Evolutionary conservation across 2,797 vertebrate species (phyloP).

Genomic region (Scarus forsteni): DNA sequence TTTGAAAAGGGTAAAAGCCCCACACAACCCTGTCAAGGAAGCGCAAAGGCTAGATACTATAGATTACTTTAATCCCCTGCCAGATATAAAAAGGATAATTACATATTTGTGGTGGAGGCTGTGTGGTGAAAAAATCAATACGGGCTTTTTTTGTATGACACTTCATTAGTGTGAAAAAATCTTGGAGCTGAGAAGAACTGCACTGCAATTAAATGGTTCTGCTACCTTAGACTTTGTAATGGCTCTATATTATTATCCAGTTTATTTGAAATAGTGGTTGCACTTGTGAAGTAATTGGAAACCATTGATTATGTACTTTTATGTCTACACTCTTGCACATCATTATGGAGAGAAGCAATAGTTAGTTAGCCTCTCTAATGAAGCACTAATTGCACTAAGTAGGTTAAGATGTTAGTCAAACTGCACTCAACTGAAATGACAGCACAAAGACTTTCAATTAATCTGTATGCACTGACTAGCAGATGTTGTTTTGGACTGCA

Average conservation of each 20-base stretch:
- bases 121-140: slow-evolving; percentile 99
- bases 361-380: slow-evolving; percentile 99
- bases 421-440: slow-evolving; percentile 93
- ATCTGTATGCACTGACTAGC: slow-evolving; percentile 76
- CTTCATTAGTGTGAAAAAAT: slow-evolving; percentile 99
- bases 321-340: slow-evolving; percentile 99
- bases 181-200: slow-evolving; percentile 97
- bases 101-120: slow-evolving; percentile 99
- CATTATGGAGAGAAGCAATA: slow-evolving; percentile 99
- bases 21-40: slow-evolving; percentile 96
- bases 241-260: slow-evolving; percentile 99
- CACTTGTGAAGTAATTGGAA: slow-evolving; percentile 99
- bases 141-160: slow-evolving; percentile 99
- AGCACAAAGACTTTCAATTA: slow-evolving; percentile 84
- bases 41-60: slow-evolving; percentile 99
- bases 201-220: slow-evolving; percentile 99
- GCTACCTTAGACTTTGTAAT: slow-evolving; percentile 98
- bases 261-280: slow-evolving; percentile 99
- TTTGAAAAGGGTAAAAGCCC: slow-evolving; percentile 99
- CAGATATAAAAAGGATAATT: slow-evolving; percentile 99
- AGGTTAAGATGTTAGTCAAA: slow-evolving; percentile 99
- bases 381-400: slow-evolving; percentile 99
- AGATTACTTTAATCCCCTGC: slow-evolving; percentile 99
- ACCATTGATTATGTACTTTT: slow-evolving; percentile 99
- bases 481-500: slow-evolving; percentile 68